These are phyloP conservation scores for Atrichornis clamosus DNA, from an alignment of 2,113 vertebrate species.

Conservation along the genomic window DNA sequence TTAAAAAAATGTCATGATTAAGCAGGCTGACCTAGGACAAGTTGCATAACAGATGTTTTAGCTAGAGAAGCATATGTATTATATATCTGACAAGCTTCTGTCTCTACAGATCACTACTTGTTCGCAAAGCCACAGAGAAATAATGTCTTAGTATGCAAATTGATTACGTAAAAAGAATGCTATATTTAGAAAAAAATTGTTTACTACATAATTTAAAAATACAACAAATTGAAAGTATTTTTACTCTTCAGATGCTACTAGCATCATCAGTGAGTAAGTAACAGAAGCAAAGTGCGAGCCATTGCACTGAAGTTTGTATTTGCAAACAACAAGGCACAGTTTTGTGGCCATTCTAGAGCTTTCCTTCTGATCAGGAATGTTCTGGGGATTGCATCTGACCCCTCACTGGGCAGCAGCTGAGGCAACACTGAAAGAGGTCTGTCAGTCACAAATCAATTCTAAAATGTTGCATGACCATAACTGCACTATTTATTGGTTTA, in stretches of 20 bases:
- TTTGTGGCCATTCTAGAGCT: accelerated
- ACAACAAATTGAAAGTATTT: neutral
- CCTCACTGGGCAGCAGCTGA: neutral
- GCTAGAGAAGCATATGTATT: neutral
- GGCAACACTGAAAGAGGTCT: neutral
- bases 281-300: neutral
- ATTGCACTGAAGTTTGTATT: neutral
- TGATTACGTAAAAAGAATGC: neutral
- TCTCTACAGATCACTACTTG: neutral
- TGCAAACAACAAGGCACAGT: neutral
- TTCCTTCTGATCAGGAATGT: neutral
- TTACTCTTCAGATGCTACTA: neutral
- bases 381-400: neutral
- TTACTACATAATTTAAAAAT: neutral
- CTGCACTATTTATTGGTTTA: neutral
- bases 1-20: neutral
- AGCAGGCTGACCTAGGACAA: neutral
- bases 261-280: neutral
- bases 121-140: neutral
- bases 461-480: neutral
- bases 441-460: neutral
- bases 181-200: neutral
- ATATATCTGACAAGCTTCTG: neutral
- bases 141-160: neutral
- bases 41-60: neutral